Conservation (phyloP, 2,888 invertebrate genomes). For the Pimpla rufipes region DNA sequence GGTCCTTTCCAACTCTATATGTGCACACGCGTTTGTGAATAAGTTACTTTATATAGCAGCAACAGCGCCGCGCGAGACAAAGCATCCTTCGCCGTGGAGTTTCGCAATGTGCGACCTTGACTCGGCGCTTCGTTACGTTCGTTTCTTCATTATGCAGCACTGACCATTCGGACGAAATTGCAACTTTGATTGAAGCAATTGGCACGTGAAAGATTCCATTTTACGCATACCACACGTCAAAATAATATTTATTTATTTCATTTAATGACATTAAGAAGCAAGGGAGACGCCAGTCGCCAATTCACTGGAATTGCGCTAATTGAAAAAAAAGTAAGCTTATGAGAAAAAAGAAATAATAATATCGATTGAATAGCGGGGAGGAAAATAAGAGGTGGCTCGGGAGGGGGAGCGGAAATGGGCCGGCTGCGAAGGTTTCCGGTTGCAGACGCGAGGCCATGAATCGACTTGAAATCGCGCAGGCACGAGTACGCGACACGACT, state of each 20-base stretch:
- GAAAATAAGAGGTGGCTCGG: not conserved
- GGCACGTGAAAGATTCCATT: too few relatives aligned
- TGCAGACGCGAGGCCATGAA: constrained; percentile 44
- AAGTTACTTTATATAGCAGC: not conserved
- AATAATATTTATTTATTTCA: too few relatives aligned
- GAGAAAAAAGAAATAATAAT: not conserved
- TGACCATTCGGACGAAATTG: constrained; percentile 1
- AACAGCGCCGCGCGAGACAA: constrained; percentile 4
- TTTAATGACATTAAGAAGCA: too few relatives aligned
- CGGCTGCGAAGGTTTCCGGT: constrained; percentile 65
- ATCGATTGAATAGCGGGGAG: not conserved
- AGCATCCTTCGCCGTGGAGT: constrained; percentile 11
- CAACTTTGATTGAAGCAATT: too few relatives aligned
- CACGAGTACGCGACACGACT: constrained; percentile 37
- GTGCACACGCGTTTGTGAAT: too few relatives aligned
- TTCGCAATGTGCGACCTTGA: constrained; percentile 3
- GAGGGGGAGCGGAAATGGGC: constrained; percentile 64
- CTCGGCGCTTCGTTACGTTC: constrained; percentile 11
- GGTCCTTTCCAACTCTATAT: not conserved
- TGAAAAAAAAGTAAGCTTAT: too few relatives aligned
- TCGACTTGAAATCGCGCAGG: constrained; percentile 19
- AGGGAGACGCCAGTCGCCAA: too few relatives aligned
- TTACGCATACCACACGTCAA: too few relatives aligned
- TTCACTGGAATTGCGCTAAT: too few relatives aligned
- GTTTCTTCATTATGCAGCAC: constrained; percentile 1